phyloP scores from a whole-genome alignment of 37 sponge, comb jelly and placozoan species.

The Geodia barretti region DNA sequence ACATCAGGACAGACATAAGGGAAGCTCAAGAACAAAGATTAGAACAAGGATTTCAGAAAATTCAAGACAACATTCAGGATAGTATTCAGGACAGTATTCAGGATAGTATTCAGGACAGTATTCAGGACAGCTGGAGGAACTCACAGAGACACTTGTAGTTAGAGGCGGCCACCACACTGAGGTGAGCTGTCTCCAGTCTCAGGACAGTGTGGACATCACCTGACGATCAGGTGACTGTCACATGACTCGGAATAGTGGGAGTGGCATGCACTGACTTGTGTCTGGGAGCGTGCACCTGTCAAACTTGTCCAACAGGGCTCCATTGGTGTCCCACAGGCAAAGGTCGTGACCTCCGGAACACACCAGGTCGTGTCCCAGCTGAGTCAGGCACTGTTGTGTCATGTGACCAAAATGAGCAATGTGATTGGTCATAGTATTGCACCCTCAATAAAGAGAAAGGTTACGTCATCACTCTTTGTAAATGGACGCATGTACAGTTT shows the following conservation, averaged over 20 bases:
- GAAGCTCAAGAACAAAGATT: no score
- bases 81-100: no score
- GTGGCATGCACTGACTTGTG: not conserved
- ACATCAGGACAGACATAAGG: no score
- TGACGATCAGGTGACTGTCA: not conserved
- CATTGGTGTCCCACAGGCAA: conserved; percentile 68
- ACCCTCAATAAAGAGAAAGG: no score
- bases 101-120: no score
- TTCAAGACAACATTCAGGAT: no score
- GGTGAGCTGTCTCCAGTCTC: conserved; percentile 53
- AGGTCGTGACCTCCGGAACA: conserved; percentile 71
- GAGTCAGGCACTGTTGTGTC: conserved; percentile 32
- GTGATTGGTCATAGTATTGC: no score
- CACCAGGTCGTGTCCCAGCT: conserved; percentile 40
- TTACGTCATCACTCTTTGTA: no score
- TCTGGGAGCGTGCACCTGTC: conserved; percentile 16
- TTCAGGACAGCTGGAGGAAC: no score
- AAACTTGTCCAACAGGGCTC: conserved; percentile 33
- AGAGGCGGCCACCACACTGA: conserved; percentile 66
- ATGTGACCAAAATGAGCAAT: no score
- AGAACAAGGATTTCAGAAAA: no score
- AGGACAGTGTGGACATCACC: conserved; percentile 55
- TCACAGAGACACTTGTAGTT: conserved; percentile 48
- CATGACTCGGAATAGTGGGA: not conserved
- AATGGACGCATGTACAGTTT: no score